A percentile compares a stretch with the other conserved stretches of the same genome.
Evolutionary conservation across 2,888 invertebrate species (phyloP).

Genomic region (Acanthosoma haemorrhoidale): DNA sequence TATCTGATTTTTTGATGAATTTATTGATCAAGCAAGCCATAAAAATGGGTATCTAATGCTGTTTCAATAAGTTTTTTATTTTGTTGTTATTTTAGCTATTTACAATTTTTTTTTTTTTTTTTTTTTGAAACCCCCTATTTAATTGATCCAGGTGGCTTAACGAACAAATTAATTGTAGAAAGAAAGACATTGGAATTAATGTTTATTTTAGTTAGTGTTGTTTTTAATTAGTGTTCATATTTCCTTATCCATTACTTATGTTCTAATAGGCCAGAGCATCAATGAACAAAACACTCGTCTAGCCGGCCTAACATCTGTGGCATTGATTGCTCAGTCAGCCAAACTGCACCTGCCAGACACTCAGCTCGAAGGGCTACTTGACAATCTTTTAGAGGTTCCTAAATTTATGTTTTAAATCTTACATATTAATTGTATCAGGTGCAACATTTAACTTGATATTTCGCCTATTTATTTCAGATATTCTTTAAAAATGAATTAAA

Average conservation of each 20-base stretch:
- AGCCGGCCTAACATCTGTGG: not conserved
- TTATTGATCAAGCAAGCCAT: too few relatives aligned
- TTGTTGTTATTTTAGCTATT: too few relatives aligned
- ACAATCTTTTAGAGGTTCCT: slow-evolving; percentile 24
- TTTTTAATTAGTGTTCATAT: too few relatives aligned
- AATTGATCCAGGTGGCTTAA: too few relatives aligned
- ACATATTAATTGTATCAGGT: not conserved
- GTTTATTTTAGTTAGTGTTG: too few relatives aligned
- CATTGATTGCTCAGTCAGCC: slow-evolving; percentile 18
- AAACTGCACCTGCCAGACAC: slow-evolving; percentile 13
- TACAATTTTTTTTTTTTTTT: too few relatives aligned
- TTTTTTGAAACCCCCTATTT: too few relatives aligned
- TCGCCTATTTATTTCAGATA: not conserved
- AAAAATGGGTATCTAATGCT: too few relatives aligned
- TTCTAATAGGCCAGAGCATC: slow-evolving; percentile 17
- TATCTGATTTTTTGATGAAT: too few relatives aligned
- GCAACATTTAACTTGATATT: not conserved
- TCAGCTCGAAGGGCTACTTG: not conserved
- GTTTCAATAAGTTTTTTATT: too few relatives aligned
- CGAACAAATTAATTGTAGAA: too few relatives aligned
- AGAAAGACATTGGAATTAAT: too few relatives aligned
- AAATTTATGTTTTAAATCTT: not conserved
- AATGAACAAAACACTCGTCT: not conserved
- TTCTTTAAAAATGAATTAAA: slow-evolving; percentile 13
- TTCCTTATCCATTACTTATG: not conserved